These are phyloP conservation scores for Spodoptera picta DNA, from an alignment of 2,888 invertebrate species.

Conservation along the genomic window DNA sequence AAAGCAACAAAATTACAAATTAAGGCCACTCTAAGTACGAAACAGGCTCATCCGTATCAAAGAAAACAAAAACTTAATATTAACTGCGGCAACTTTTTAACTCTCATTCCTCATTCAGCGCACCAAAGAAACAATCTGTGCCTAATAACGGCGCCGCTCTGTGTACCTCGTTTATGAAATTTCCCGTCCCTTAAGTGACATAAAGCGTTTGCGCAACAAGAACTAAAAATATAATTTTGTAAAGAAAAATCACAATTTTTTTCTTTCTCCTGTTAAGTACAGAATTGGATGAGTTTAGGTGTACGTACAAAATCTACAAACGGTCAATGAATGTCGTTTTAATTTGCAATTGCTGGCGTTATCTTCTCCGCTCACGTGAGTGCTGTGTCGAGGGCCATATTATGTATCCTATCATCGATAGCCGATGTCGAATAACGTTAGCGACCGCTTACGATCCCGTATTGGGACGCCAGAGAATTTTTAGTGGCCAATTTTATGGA, in stretches of 20 bases:
- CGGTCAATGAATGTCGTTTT: constrained; percentile 78
- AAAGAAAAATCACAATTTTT: constrained; percentile 43
- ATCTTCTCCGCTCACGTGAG: constrained; percentile 68
- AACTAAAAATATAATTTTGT: constrained; percentile 52
- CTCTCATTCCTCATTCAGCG: constrained; percentile 37
- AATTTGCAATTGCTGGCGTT: constrained; percentile 74
- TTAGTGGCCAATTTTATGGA: constrained; percentile 34
- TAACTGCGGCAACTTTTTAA: constrained; percentile 49
- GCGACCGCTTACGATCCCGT: constrained; percentile 41
- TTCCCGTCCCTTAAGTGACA: constrained; percentile 56
- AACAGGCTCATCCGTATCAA: constrained; percentile 46
- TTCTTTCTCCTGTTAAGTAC: constrained; percentile 41
- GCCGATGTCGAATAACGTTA: constrained; percentile 36
- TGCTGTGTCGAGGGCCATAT: constrained; percentile 56
- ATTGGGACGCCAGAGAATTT: constrained; percentile 38
- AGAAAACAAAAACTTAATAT: constrained; percentile 50
- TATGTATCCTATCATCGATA: constrained; percentile 52
- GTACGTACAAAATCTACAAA: constrained; percentile 70
- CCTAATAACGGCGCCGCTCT: constrained; percentile 41
- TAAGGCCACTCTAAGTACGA: constrained; percentile 20
- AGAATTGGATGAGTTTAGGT: constrained; percentile 67
- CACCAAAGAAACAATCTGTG: constrained; percentile 51
- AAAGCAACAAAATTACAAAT: constrained; percentile 16
- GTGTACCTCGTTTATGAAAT: constrained; percentile 51
- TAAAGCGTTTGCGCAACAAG: constrained; percentile 42